Evolutionary conservation across 2,797 vertebrate genomes (phyloP), one percentile per base, ranked within the genome.

Genomic region (Chelmon rostratus): DNA sequence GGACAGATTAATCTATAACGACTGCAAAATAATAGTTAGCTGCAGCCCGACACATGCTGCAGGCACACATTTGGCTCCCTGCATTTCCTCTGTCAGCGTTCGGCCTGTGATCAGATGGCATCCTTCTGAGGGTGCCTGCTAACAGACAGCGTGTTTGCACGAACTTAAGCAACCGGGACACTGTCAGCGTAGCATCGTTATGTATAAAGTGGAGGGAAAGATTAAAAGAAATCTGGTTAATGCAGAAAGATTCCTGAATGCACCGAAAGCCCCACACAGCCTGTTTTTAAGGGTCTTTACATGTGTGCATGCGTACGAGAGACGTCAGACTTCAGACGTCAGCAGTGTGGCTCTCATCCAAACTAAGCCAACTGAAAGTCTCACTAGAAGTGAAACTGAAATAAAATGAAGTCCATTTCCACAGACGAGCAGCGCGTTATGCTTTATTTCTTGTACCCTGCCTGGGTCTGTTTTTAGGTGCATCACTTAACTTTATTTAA

Each of bases 311-410:
- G 33, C 38, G 21, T n/a, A 37, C 35, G 65, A 50, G 53, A 53
- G 50, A 53, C n/a, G 25, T 49, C 15, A 68, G 49, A 54, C 25
- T n/a, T n/a, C 56, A 58, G 35, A 31, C 37, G 28, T 59, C 57
- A 65, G 33, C 13, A 12, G 21, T 12, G 50, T 56, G 50, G 10
- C 47, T 47, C n/a, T 56, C 8, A 52, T 46, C 10, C 33, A 25
- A 40, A 40, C 35, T 49, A 33, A 57, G 6, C 50, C 28, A 77
- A 47, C 33, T 63, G n/a, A 56, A 46, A 46, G 76, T 64, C 66
- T 54, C 37, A 57, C 31, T 28, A 1, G 23, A 33, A 49, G 33
- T 25, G 49, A 53, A 68, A 25, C 15, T 19, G 8, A 23, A 18
- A n/a, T 37, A 18, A 18, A 35, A 38, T 38, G 58, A 50, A 11